phyloP scores from a whole-genome alignment of 2,797 vertebrate genomes.

The Gymnopithys bicolor region DNA sequence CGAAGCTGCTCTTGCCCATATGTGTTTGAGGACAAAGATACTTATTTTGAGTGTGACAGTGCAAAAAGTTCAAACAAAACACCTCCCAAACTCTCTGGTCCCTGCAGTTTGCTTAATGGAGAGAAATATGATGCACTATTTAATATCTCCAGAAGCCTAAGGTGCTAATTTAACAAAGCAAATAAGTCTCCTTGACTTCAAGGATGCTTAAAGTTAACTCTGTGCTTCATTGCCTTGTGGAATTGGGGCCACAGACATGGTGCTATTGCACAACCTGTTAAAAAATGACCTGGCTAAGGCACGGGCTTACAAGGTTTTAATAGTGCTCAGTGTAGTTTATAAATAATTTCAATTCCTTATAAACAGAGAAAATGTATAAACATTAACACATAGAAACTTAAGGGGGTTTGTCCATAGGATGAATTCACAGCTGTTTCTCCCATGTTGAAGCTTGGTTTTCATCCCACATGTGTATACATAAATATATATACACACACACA shows the following conservation, averaged over 20 bases:
- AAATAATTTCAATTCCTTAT: background rate
- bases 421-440: background rate
- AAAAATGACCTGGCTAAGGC: background rate
- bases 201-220: background rate
- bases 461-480: background rate
- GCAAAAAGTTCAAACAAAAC: background rate
- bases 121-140: background rate
- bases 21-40: background rate
- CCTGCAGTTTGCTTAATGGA: background rate
- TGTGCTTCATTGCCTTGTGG: background rate
- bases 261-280: background rate
- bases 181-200: background rate
- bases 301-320: background rate
- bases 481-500: too few species aligned
- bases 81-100: background rate
- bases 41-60: background rate
- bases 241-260: background rate
- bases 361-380: background rate
- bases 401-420: background rate
- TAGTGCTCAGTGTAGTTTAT: background rate
- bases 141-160: background rate
- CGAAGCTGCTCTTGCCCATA: background rate
- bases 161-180: background rate
- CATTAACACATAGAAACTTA: background rate
- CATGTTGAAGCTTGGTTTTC: conserved; percentile 29